phyloP scores from a whole-genome alignment of 92 coral and sea anemone species.

The Heliopora coerulea region DNA sequence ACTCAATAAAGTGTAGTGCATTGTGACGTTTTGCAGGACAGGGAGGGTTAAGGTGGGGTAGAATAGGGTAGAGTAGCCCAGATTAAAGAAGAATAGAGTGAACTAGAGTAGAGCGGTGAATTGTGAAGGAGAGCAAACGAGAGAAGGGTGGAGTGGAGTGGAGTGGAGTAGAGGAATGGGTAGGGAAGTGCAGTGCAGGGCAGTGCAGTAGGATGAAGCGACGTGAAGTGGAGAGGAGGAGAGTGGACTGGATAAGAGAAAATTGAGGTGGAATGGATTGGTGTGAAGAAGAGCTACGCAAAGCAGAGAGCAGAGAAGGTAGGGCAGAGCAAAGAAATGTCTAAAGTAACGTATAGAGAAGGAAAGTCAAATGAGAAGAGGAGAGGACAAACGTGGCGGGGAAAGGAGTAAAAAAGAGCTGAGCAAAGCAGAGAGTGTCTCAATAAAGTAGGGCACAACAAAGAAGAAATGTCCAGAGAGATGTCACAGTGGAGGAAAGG shows the following conservation, averaged over 20 bases:
- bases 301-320: not conserved
- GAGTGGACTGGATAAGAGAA: not conserved
- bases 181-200: not conserved
- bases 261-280: constrained; percentile 13
- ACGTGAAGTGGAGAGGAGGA: constrained; percentile 7
- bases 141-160: constrained; percentile 13
- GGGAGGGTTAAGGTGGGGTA: constrained; percentile 9
- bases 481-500: constrained; percentile 3
- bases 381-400: constrained; percentile 25
- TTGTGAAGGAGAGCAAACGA: not conserved
- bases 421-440: not conserved
- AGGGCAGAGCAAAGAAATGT: constrained; percentile 22
- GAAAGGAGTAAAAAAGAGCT: constrained; percentile 1
- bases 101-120: not conserved
- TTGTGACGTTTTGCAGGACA: too few species aligned
- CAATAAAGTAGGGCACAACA: too few species aligned
- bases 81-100: constrained; percentile 7
- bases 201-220: constrained; percentile 16
- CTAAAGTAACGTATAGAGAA: constrained; percentile 22
- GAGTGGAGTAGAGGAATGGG: constrained; percentile 5
- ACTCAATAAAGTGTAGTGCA: not conserved
- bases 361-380: constrained; percentile 21
- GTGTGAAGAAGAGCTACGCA: constrained; percentile 24
- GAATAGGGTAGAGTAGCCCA: constrained; percentile 22
- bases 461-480: too few species aligned